A percentile compares a stretch with the other conserved stretches of the same genome.
phyloP scores from a whole-genome alignment of 2,797 vertebrate genomes.

The Crocidura indochinensis region DNA sequence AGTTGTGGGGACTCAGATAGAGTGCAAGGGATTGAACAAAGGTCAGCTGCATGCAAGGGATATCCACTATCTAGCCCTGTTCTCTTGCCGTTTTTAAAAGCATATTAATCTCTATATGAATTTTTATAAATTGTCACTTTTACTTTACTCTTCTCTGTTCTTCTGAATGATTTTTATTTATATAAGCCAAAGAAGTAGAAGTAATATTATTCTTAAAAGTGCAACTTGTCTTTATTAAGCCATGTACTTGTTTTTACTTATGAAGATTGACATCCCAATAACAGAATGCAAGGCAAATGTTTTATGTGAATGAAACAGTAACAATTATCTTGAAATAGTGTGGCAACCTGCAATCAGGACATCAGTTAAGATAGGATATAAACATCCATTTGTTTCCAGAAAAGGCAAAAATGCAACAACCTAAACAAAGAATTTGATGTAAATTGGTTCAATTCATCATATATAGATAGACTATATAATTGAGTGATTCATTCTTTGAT shows the following conservation, averaged over 20 bases:
- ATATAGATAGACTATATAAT: slow-evolving; percentile 26
- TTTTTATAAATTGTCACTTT: slow-evolving; percentile 65
- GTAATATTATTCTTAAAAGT: slow-evolving; percentile 69
- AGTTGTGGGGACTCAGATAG: too few species aligned
- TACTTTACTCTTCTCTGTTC: slow-evolving; percentile 48
- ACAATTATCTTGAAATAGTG: slow-evolving; percentile 72
- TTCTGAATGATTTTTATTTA: slow-evolving; percentile 44
- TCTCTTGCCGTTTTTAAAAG: slow-evolving; percentile 72
- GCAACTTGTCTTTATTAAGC: slow-evolving; percentile 72
- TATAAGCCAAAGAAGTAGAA: slow-evolving; percentile 18
- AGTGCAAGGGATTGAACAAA: too few species aligned
- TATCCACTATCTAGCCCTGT: background rate
- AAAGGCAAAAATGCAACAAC: slow-evolving; percentile 53
- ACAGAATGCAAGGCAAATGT: slow-evolving; percentile 72
- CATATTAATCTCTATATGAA: slow-evolving; percentile 46
- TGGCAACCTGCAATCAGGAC: slow-evolving; percentile 72
- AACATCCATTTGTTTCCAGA: slow-evolving; percentile 46
- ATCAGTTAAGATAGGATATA: slow-evolving; percentile 53
- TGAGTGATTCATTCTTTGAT: slow-evolving; percentile 47
- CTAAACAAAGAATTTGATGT: slow-evolving; percentile 45
- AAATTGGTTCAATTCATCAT: slow-evolving; percentile 51
- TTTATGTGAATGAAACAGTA: slow-evolving; percentile 61
- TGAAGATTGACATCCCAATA: slow-evolving; percentile 68
- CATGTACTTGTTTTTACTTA: slow-evolving; percentile 75
- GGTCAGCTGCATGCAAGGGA: too few species aligned